Conservation (phyloP, 2,797 vertebrate species). For the Sciurus vulgaris region DNA sequence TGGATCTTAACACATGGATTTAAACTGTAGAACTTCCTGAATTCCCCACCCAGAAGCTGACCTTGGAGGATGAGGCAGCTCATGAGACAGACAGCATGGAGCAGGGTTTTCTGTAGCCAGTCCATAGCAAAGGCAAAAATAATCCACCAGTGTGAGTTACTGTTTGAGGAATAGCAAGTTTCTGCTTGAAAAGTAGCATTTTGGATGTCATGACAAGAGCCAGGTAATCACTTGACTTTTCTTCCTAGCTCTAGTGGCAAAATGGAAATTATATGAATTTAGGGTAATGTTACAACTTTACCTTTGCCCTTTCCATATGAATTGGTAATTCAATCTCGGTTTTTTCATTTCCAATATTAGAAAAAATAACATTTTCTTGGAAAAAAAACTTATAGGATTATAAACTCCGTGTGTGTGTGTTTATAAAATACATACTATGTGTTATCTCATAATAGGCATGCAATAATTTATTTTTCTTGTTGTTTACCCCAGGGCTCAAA, state of each 20-base stretch:
- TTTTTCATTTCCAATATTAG: background rate
- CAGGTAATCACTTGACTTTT: background rate
- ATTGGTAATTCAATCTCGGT: background rate
- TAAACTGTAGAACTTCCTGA: background rate
- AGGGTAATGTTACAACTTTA: background rate
- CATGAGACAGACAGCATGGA: background rate
- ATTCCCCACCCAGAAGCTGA: background rate
- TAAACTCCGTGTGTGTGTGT: background rate
- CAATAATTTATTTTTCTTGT: background rate
- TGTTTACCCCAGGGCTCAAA: background rate
- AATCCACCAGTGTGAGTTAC: background rate
- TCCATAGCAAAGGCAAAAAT: background rate
- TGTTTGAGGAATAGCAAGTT: background rate
- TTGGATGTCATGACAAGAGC: background rate
- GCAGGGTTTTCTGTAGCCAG: background rate
- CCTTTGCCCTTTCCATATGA: background rate
- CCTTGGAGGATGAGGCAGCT: background rate
- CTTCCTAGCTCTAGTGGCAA: background rate
- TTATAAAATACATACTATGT: background rate
- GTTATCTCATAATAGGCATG: background rate
- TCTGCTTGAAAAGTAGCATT: background rate
- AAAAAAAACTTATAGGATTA: background rate
- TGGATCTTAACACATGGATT: too few relatives aligned
- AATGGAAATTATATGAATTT: background rate
- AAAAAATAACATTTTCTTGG: background rate